Base-by-base conservation (phyloP, 2,888 invertebrate genomes). In the Cephus nigrinus region DNA sequence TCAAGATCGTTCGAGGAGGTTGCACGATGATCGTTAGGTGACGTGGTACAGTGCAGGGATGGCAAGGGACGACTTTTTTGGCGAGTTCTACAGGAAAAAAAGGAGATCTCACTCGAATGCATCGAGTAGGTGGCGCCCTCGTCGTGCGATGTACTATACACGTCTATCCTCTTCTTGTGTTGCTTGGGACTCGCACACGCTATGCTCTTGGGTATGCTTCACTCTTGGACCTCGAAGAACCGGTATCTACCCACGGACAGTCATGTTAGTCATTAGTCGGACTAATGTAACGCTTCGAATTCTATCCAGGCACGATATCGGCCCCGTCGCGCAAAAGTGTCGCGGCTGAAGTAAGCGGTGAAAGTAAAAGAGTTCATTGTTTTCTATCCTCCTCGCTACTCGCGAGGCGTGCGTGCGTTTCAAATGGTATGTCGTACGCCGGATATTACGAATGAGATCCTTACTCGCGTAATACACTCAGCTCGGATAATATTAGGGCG, bases 251-350 rank as follows among this genome's bases (percentile, higher is more conserved):
- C 87, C 86, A 88, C 87, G 87, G 85, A 86, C 86, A 86, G 87
- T 86, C 87, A 86, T 90, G 89, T 88, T 88, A 86, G 88, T 89
- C 89, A 90, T 90, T 90, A 90, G 89, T 87, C 83, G 84, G 85
- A 85, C 87, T 89, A 90, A 90, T 88, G 87, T 87, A 87, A 86
- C 84, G 85, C 87, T 88, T 87, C 85, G 84, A 88, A 88, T 86
- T 86, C 85, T 86, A 86, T 87, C 86, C 83, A 81, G 73, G 68
- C 79, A 78, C 75, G 80, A 80, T 81, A 80, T 79, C 81, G 75
- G 72, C 78, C 23, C 33, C 80, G 80, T 79, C 79, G 76, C 81
- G 79, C 80, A 71, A 71, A 71, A 33, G 71, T 71, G 71, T 71
- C 71, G 31, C 71, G 71, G 30, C 12, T 31, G 33, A 71, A 32